A percentile compares a stretch with the other conserved stretches of the same genome.
Conservation (phyloP, 2,797 vertebrate genomes). For the Falco concolor region DNA sequence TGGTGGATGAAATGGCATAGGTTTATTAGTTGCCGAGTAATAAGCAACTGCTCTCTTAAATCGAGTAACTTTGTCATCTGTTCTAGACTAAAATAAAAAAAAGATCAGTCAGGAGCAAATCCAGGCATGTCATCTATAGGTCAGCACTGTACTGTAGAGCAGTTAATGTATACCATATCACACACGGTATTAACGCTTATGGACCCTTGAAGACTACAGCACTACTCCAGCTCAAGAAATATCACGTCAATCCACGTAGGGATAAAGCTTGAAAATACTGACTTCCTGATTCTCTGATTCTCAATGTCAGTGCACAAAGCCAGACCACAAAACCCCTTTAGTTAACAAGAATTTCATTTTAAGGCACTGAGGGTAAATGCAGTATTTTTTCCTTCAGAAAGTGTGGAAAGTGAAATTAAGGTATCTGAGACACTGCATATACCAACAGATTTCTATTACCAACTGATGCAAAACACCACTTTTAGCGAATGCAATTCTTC, state of each 20-base stretch:
- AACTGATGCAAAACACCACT: not conserved
- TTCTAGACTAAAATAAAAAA: slow-evolving; percentile 85
- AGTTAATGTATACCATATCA: not conserved
- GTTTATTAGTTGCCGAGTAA: slow-evolving; percentile 88
- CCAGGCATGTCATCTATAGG: not conserved
- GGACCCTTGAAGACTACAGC: not conserved
- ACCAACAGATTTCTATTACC: not conserved
- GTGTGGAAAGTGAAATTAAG: not conserved
- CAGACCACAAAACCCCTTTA: not conserved
- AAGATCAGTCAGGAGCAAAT: slow-evolving; percentile 21
- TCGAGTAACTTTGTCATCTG: slow-evolving; percentile 90
- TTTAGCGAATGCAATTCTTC: not conserved
- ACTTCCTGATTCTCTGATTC: not conserved
- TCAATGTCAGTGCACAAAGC: not conserved
- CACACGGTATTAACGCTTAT: not conserved
- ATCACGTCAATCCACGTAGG: fast-evolving
- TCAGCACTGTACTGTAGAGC: not conserved
- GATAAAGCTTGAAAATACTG: not conserved
- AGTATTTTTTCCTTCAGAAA: not conserved
- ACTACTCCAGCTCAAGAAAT: not conserved
- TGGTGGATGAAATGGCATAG: slow-evolving; percentile 80
- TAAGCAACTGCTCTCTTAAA: slow-evolving; percentile 95
- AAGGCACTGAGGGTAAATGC: not conserved
- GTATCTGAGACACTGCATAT: not conserved
- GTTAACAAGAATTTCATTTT: not conserved